Evolutionary conservation across 2,113 vertebrate genomes (phyloP).

Genomic region (Psittacula cyanocephala): DNA sequence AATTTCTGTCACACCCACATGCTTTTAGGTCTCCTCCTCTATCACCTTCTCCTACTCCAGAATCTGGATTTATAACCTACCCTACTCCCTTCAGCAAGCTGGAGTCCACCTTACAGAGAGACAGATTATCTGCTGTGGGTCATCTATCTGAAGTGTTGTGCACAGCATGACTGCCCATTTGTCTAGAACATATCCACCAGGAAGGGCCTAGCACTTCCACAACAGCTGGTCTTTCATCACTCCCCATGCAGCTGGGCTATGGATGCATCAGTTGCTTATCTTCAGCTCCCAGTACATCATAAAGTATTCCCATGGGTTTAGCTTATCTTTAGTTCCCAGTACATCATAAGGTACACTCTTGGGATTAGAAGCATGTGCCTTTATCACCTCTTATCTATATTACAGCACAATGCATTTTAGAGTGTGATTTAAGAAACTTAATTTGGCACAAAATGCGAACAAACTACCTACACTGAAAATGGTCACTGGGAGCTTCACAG

Average conservation of each 20-base stretch:
- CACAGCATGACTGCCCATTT: neutral
- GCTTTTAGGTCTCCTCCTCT: neutral
- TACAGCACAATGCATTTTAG: neutral
- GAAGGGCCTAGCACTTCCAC: neutral
- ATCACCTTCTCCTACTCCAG: neutral
- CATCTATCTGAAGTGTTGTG: neutral
- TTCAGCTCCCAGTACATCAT: neutral
- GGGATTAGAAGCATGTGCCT: neutral
- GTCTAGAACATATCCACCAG: neutral
- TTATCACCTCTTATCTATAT: neutral
- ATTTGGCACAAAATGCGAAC: neutral
- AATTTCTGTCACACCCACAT: neutral
- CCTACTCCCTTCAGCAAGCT: neutral
- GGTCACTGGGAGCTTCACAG: neutral
- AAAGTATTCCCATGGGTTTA: neutral
- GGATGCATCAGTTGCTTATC: neutral
- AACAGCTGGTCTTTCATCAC: neutral
- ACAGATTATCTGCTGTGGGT: neutral
- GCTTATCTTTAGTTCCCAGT: neutral
- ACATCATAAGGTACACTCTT: neutral
- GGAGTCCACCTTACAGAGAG: neutral
- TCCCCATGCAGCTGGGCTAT: neutral
- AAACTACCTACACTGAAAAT: neutral
- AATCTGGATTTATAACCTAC: neutral
- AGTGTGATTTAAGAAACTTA: neutral